Conservation (phyloP, 2,888 invertebrate species). For the Lasioglossum pauxillum region DNA sequence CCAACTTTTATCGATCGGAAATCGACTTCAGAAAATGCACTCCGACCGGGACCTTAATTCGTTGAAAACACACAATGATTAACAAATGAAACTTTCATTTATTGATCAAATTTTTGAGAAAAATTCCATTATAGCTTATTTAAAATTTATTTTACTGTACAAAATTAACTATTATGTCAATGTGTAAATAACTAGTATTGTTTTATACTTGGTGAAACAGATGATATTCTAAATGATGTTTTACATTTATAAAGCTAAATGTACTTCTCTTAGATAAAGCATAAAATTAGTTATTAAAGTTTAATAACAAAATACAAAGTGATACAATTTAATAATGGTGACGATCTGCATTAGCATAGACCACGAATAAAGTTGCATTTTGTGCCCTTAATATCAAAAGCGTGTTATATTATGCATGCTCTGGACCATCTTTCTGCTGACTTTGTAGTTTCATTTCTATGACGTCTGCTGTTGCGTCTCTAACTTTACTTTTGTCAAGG, state of each 20-base stretch:
- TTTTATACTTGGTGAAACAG: constrained; percentile 6
- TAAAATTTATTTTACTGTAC: constrained; percentile 42
- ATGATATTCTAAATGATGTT: constrained; percentile 23
- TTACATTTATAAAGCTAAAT: background rate
- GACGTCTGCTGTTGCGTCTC: constrained; percentile 91
- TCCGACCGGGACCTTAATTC: too few relatives aligned
- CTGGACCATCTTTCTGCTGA: constrained; percentile 80
- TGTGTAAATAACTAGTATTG: constrained; percentile 32
- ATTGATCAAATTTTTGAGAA: background rate
- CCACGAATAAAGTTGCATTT: background rate
- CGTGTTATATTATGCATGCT: constrained; percentile 23
- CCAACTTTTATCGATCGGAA: too few relatives aligned
- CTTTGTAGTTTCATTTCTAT: constrained; percentile 91
- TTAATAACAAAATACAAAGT: constrained; percentile 32
- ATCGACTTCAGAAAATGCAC: too few relatives aligned
- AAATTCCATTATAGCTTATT: constrained; percentile 13
- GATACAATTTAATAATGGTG: constrained; percentile 30
- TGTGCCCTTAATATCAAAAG: constrained; percentile 16
- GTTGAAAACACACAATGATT: too few relatives aligned
- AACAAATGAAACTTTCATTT: too few relatives aligned
- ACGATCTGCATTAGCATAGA: background rate
- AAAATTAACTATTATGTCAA: constrained; percentile 35
- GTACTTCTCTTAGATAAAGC: background rate
- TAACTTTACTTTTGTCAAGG: constrained; percentile 91
- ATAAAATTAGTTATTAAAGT: constrained; percentile 2